Percentiles rank a stretch among this genome's conserved stretches.
These are phyloP conservation scores for Takifugu rubripes DNA, from an alignment of 2,797 vertebrate genomes.

Conservation along the genomic window DNA sequence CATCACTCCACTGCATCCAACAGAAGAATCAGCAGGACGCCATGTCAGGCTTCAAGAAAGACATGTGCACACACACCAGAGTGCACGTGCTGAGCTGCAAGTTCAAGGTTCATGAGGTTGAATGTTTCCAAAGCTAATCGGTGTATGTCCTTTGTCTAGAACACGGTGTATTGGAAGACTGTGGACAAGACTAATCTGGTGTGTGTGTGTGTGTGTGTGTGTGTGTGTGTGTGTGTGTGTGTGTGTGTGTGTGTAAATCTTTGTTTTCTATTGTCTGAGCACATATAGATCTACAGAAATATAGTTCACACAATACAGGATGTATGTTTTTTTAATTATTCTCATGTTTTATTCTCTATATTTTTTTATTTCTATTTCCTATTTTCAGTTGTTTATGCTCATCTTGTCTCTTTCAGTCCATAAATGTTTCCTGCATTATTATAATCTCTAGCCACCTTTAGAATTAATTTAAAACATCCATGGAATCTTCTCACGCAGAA, in stretches of 20 bases:
- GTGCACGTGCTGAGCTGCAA: constrained; percentile 36
- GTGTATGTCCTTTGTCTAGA: constrained; percentile 42
- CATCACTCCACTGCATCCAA: constrained; percentile 53
- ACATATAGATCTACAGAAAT: constrained; percentile 8
- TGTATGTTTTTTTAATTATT: background rate
- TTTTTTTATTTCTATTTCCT: background rate
- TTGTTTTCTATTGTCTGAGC: constrained; percentile 11
- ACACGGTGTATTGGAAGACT: constrained; percentile 34
- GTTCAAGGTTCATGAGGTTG: constrained; percentile 50
- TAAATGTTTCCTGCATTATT: constrained; percentile 41
- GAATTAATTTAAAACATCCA: constrained; percentile 33
- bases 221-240: background rate
- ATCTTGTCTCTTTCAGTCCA: constrained; percentile 22
- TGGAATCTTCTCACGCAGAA: constrained; percentile 24
- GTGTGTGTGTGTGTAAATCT: constrained; percentile 3
- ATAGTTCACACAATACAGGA: background rate
- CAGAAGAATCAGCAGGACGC: constrained; percentile 52
- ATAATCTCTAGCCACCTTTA: constrained; percentile 12
- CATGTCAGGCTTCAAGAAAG: constrained; percentile 35
- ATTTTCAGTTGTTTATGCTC: constrained; percentile 22
- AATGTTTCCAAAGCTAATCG: constrained; percentile 54
- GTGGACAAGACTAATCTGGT: constrained; percentile 41
- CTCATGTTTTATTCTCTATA: constrained; percentile 14
- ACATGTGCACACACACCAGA: constrained; percentile 21
- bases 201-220: constrained; percentile 13